Percentiles rank a stretch among this genome's conserved stretches.
Conservation (phyloP, 1,140 invertebrate species). For the Helicoverpa zea region DNA sequence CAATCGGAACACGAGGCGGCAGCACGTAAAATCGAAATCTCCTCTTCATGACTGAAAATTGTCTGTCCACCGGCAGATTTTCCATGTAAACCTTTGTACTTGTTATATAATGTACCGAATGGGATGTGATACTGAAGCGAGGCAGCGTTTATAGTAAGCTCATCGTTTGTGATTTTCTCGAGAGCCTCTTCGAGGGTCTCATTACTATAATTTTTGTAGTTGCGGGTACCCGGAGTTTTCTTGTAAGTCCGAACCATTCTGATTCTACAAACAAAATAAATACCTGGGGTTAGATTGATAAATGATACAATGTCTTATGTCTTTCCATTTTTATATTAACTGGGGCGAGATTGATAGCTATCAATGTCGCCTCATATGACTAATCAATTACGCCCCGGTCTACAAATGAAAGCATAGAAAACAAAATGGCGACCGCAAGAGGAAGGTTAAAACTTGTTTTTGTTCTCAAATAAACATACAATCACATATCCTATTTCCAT, state of each 20-base stretch:
- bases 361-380: slow-evolving; percentile 13
- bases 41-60: neutral
- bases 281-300: slow-evolving; percentile 2
- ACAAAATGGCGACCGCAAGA: neutral
- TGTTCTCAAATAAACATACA: neutral
- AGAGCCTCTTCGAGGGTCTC: neutral
- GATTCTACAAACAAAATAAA: slow-evolving; percentile 14
- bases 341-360: slow-evolving; percentile 14
- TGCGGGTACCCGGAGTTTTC: neutral
- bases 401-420: neutral
- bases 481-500: neutral
- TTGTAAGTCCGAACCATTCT: neutral
- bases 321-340: neutral
- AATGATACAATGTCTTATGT: no score
- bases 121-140: slow-evolving; percentile 1
- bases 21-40: slow-evolving; percentile 4
- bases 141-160: slow-evolving; percentile 6
- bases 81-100: slow-evolving; percentile 4
- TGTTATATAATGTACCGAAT: neutral
- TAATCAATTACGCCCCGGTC: neutral
- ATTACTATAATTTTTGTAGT: slow-evolving; percentile 5
- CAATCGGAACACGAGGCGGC: neutral
- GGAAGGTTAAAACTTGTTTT: no score
- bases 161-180: slow-evolving; percentile 2
- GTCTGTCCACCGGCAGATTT: neutral